phyloP scores from a whole-genome alignment of 2,113 vertebrate genomes.

The Choloepus hoffmanni region DNA sequence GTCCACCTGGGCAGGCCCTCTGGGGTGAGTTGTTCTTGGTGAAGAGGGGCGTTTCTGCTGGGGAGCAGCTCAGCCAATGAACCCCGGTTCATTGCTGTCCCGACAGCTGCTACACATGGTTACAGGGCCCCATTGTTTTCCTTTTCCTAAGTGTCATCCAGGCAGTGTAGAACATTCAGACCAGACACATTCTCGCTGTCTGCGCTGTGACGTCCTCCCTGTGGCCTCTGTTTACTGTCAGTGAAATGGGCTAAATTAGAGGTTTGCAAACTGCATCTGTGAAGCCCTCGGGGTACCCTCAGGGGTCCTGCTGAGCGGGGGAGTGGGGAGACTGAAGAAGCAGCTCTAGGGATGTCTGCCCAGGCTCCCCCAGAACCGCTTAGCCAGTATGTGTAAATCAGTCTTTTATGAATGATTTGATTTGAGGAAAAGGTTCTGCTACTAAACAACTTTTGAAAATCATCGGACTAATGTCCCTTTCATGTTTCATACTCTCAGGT shows the following conservation, averaged over 20 bases:
- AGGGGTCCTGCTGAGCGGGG: not conserved
- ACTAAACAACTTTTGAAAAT: not conserved
- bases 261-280: not conserved
- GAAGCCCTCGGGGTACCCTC: not conserved
- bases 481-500: not conserved
- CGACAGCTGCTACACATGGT: not conserved
- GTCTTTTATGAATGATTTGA: not conserved
- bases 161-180: not conserved
- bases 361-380: not conserved
- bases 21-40: not conserved
- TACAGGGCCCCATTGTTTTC: not conserved
- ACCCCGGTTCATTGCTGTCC: no score
- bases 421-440: not conserved
- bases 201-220: rapidly evolving
- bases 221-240: not conserved
- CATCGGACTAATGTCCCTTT: not conserved
- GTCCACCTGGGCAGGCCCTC: not conserved
- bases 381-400: not conserved
- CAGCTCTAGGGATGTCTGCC: rapidly evolving
- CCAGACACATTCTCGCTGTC: not conserved
- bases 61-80: not conserved
- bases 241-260: not conserved
- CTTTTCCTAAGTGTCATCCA: not conserved
- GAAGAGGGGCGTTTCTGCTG: not conserved
- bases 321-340: not conserved